Evolutionary conservation across 2,113 vertebrate species (phyloP), one percentile per base, ranked within the genome.

Genomic region (Callocephalon fimbriatum): DNA sequence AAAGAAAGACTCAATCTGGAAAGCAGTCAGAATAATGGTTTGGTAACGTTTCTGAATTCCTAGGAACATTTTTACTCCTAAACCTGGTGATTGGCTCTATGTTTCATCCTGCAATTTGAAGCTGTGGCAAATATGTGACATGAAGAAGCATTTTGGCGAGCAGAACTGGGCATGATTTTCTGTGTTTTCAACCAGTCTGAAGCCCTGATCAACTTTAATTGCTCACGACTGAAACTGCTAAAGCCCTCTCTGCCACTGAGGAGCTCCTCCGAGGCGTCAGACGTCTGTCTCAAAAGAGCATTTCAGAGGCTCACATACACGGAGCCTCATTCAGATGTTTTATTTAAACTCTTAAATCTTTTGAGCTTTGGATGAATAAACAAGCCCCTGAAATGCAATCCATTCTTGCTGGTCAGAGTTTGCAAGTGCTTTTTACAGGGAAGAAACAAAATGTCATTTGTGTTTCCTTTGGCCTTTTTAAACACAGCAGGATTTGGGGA

Each of bases 31-130:
- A 38, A 72, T 23, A 76, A 95, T 5, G 6, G 67, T 80, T 93
- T 92, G 94, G 91, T 90, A 47, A 84, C 72, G 68, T 65, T 76
- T 88, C 71, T 91, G 95, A 95, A 89, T 94, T 97, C 96, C 94
- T 81, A 62, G 83, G 79, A 67, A 91, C 51, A 67, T 73, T 95
- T 84, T 85, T 61, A 27, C 45, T 84, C 82, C 80, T 93, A 91
- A 98, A 70, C 70, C 96, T 98, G 98, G 97, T 87, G 93, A 92
- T 90, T 96, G 97, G 97, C 90, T 94, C 84, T 82, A 75, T 97
- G 38, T 97, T 95, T 94, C 90, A 80, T 53, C 91, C 95, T 95
- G 94, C 97, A 32, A 17, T 56, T 98, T 96, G 97, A 98, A 98
- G 96, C 95, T 98, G 93, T 63, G 42, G 90, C 78, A 86, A 87